These are phyloP conservation scores for Falco novaeseelandiae DNA, from an alignment of 2,797 vertebrate species.

Conservation along the genomic window DNA sequence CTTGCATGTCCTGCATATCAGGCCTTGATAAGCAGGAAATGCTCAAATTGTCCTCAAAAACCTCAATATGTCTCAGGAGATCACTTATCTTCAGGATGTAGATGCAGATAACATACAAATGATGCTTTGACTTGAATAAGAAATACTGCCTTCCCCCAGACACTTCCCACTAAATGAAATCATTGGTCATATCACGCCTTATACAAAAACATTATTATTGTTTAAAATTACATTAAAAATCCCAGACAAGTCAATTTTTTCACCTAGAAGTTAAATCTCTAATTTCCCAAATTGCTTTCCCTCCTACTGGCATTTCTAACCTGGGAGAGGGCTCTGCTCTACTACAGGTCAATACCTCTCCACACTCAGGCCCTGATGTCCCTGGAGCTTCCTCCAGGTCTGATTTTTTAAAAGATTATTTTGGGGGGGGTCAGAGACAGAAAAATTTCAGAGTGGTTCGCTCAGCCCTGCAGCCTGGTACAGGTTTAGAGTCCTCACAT, in stretches of 20 bases:
- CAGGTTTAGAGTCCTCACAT: background rate
- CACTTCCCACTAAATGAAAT: background rate
- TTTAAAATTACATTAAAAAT: background rate
- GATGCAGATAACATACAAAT: background rate
- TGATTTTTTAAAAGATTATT: background rate
- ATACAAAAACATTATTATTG: background rate
- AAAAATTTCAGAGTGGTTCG: background rate
- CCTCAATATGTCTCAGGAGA: background rate
- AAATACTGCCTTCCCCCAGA: background rate
- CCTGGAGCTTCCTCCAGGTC: background rate
- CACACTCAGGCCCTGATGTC: accelerated
- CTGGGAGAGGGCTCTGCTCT: background rate
- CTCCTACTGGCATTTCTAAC: background rate
- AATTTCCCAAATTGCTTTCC: background rate
- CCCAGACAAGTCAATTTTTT: background rate
- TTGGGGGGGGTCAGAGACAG: background rate
- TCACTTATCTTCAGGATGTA: background rate
- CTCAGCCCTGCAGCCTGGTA: background rate
- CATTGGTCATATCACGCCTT: background rate
- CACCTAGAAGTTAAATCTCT: background rate
- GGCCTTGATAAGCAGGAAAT: background rate
- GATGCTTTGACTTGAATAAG: background rate
- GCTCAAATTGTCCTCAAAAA: no score
- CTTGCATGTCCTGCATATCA: background rate
- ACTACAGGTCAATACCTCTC: background rate